These are phyloP conservation scores for Neodiprion fabricii DNA, from an alignment of 1,140 invertebrate species.

Conservation along the genomic window DNA sequence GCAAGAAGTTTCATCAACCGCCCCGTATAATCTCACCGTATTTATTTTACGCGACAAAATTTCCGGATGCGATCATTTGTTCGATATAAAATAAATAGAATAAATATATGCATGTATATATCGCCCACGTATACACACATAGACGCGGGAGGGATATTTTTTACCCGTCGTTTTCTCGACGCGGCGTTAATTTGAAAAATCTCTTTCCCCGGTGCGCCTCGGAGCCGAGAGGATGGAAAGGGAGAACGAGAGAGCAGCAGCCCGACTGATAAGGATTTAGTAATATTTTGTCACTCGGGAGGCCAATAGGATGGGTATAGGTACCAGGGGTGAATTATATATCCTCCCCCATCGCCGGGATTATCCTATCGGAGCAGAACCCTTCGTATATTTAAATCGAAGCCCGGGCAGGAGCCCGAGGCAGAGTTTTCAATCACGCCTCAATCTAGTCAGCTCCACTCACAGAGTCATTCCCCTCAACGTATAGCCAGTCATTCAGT, in stretches of 20 bases:
- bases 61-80: too few species aligned
- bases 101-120: not conserved
- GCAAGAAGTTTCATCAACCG: not conserved
- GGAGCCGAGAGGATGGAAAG: not conserved
- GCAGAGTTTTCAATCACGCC: slow-evolving; percentile 58
- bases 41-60: slow-evolving; percentile 4
- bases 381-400: slow-evolving; percentile 47
- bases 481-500: slow-evolving; percentile 23
- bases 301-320: not conserved
- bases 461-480: slow-evolving; percentile 23
- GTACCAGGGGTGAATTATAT: not conserved
- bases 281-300: slow-evolving; percentile 7
- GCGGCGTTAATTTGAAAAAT: not conserved
- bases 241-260: slow-evolving; percentile 15
- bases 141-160: not conserved
- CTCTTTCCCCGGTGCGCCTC: not conserved
- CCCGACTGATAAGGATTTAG: slow-evolving; percentile 9
- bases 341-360: not conserved
- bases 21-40: not conserved
- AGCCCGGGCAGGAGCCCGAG: slow-evolving; percentile 38
- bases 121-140: not conserved
- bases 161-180: not conserved
- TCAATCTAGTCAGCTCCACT: slow-evolving; percentile 49
- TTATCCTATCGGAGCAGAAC: slow-evolving; percentile 1
- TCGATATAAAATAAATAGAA: too few species aligned